A percentile compares a stretch with the other conserved stretches of the same genome.
These are phyloP conservation scores for Chydorus sphaericus DNA, from an alignment of 2,888 invertebrate species.

Conservation along the genomic window DNA sequence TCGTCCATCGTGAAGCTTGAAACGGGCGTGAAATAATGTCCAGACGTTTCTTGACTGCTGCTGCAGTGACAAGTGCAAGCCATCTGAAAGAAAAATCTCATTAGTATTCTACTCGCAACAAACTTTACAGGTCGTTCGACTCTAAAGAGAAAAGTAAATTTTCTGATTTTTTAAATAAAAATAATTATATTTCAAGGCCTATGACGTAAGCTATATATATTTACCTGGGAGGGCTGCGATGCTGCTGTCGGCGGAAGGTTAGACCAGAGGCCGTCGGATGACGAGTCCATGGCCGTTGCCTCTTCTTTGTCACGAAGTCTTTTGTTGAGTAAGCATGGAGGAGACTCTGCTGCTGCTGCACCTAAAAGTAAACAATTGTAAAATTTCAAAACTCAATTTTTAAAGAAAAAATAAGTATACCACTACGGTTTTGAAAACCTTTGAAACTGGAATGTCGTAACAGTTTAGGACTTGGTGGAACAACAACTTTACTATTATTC, in stretches of 20 bases:
- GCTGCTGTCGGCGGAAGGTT: too few relatives aligned
- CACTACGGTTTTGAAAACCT: neutral
- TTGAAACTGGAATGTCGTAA: neutral
- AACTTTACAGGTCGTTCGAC: neutral
- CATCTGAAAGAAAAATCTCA: neutral
- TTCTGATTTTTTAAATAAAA: too few relatives aligned
- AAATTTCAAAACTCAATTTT: neutral
- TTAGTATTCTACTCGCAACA: neutral
- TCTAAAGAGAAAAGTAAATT: neutral
- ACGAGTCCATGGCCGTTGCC: too few relatives aligned
- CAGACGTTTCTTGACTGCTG: neutral
- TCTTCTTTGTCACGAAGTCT: neutral
- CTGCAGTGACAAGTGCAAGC: conserved; percentile 6
- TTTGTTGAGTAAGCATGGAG: neutral
- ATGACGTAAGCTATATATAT: too few relatives aligned
- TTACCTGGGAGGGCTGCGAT: too few relatives aligned
- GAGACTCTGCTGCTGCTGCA: neutral
- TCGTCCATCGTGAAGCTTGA: conserved; percentile 4
- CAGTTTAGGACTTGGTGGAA: neutral
- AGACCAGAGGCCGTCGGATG: too few relatives aligned
- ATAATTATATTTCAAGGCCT: too few relatives aligned
- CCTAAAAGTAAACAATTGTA: neutral
- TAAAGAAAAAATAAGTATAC: neutral
- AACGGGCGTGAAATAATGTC: conserved; percentile 6
- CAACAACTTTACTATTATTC: neutral